Conservation (phyloP, 2,888 invertebrate species). For the Alloplasta piceator region DNA sequence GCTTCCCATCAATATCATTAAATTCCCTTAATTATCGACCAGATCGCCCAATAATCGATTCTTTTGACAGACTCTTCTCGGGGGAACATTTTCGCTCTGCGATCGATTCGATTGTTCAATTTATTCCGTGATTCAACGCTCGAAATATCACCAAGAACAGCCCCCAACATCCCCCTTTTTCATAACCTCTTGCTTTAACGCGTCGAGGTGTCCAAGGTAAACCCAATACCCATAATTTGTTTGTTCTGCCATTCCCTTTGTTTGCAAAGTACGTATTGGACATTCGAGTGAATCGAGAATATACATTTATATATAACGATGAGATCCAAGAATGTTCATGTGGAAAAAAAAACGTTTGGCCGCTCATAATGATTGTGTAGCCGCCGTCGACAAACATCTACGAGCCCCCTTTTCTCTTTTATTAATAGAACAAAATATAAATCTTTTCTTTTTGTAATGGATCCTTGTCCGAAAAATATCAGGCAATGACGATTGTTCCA, state of each 20-base stretch:
- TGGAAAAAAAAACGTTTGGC: slow-evolving; percentile 4
- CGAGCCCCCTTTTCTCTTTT: background rate
- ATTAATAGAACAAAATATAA: background rate
- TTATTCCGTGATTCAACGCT: no score
- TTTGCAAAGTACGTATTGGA: slow-evolving; percentile 14
- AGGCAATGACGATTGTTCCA: no score
- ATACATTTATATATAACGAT: background rate
- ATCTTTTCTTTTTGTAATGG: no score
- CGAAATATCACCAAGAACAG: no score
- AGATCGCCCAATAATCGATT: no score
- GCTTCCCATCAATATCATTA: no score
- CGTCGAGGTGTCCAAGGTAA: slow-evolving; percentile 21
- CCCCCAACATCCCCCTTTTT: no score
- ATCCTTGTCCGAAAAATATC: no score
- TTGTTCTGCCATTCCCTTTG: slow-evolving; percentile 6
- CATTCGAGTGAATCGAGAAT: background rate
- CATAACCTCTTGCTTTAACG: background rate
- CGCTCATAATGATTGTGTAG: background rate
- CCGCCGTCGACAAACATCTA: background rate
- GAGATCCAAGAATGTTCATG: slow-evolving; percentile 4
- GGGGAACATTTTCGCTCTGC: no score
- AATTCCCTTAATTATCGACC: no score
- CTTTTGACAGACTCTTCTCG: no score
- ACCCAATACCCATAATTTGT: slow-evolving; percentile 47
- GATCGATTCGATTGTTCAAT: no score